Evolutionary conservation across 2,888 invertebrate genomes (phyloP).

Genomic region (Drosophila mimica): DNA sequence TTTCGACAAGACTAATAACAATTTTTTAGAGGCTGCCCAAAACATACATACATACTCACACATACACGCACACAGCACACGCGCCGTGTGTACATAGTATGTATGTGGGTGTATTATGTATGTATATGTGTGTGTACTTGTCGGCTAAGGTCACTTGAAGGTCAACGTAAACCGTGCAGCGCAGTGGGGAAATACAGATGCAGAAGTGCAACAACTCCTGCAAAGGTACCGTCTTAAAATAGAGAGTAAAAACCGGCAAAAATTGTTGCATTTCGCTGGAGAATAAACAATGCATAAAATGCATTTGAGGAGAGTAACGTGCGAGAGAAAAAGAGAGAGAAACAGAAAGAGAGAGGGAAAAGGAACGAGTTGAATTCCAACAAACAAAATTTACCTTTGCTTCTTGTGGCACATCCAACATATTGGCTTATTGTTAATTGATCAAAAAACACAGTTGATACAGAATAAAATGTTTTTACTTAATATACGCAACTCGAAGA

Average conservation of each 20-base stretch:
- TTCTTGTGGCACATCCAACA: constrained; percentile 83
- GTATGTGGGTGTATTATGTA: constrained; percentile 18
- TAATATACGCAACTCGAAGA: constrained; percentile 8
- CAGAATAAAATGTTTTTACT: constrained; percentile 7
- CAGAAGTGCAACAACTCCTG: constrained; percentile 51
- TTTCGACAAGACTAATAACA: constrained; percentile 9
- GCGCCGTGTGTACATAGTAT: constrained; percentile 14
- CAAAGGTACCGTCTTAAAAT: constrained; percentile 22
- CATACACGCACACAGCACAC: constrained; percentile 9
- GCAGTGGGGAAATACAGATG: constrained; percentile 48
- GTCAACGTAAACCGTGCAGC: constrained; percentile 63
- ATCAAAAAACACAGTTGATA: constrained; percentile 13
- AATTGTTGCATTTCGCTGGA: constrained; percentile 57
- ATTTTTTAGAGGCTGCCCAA: constrained; percentile 30
- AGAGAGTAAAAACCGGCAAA: constrained; percentile 49
- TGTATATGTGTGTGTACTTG: constrained; percentile 47
- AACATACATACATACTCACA: constrained; percentile 4
- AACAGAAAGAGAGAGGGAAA: background rate
- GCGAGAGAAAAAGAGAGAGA: background rate
- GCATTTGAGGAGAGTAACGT: constrained; percentile 15
- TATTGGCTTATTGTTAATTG: constrained; percentile 45
- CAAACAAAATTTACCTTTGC: constrained; percentile 75
- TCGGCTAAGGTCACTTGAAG: constrained; percentile 74
- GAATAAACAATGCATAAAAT: constrained; percentile 41
- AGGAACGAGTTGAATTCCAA: background rate